Base-by-base conservation (phyloP, 2,113 vertebrate species). In the Nesospiza acunhae region DNA sequence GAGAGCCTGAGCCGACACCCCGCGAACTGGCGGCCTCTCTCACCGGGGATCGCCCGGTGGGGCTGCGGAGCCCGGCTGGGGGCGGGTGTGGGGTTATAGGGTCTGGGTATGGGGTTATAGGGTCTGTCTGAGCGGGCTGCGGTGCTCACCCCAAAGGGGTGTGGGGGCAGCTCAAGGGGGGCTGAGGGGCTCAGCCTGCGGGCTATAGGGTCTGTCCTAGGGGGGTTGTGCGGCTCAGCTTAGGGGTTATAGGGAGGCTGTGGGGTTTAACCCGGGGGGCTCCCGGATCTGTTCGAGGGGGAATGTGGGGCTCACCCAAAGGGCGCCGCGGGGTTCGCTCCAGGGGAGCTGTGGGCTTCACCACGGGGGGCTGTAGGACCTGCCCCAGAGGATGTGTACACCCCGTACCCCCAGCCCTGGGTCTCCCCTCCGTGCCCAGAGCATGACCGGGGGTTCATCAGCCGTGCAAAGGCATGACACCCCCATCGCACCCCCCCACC, bases 361-460 rank as follows among this genome's bases (percentile, higher is more conserved):
- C n/a, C 20, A 0, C 2, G n/a, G n/a, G n/a, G 11, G 42, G 10
- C n/a, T 88, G 1, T 3, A 53, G 39, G 84, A 53, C 41, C 42
- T 53, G 63, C 31, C 27, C 20, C 74, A 18, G 49, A 47, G 59
- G 30, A 16, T 50, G 2, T 39, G 10, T n/a, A 3, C 15, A 11
- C 23, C 46, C n/a, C 11, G 9, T 8, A 6, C 33, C 41, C 35
- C 13, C 74, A 15, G 2, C 11, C 22, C 24, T 10, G 16, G 15
- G 27, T 67, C 16, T 47, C 31, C 30, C 15, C 11, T 41, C 33
- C 0, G 0, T 11, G 2, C 64, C 39, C 9, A 1, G 37, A 23
- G 13, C 1, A 0, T 30, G 13, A 23, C 14, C 6, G 1, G 18
- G 67, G 16, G 5, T 64, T 23, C 4, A 3, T n/a, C 78, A 21